phyloP scores from a whole-genome alignment of 2,113 vertebrate genomes.

The Pelmatolapia mariae region DNA sequence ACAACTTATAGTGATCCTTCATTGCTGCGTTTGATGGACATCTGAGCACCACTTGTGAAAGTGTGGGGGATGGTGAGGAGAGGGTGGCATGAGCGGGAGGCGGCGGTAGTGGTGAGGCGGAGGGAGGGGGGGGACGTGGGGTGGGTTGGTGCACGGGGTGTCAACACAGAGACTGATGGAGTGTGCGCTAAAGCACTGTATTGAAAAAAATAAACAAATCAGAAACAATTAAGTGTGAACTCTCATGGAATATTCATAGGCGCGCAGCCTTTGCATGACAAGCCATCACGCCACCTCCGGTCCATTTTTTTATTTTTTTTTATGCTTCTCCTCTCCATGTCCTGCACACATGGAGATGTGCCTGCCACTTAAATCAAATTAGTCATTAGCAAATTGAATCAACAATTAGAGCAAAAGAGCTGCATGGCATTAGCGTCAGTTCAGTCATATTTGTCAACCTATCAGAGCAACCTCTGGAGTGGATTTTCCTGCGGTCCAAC shows the following conservation, averaged over 20 bases:
- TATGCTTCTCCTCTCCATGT: conserved; percentile 46
- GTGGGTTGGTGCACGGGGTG: conserved; percentile 17
- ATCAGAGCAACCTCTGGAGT: conserved; percentile 70
- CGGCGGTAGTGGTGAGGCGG: not conserved
- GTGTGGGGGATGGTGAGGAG: conserved; percentile 36
- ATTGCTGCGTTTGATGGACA: conserved; percentile 54
- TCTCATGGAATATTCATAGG: conserved; percentile 78
- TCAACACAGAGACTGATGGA: conserved; percentile 56
- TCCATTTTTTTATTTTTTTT: conserved; percentile 37
- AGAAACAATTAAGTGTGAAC: conserved; percentile 79
- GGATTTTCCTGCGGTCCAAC: conserved; percentile 51
- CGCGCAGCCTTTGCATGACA: conserved; percentile 68
- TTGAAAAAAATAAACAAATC: conserved; percentile 77
- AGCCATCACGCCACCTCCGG: conserved; percentile 66
- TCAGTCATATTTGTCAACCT: conserved; percentile 70
- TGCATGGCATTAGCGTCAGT: conserved; percentile 82
- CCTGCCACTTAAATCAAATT: conserved; percentile 87
- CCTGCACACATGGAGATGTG: conserved; percentile 65
- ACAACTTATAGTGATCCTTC: conserved; percentile 57
- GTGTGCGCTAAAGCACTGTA: conserved; percentile 63
- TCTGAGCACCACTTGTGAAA: conserved; percentile 63
- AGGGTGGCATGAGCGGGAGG: conserved; percentile 15
- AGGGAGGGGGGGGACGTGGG: not conserved
- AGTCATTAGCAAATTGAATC: conserved; percentile 82
- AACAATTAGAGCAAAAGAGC: conserved; percentile 83